Base-by-base conservation (phyloP, 2,888 invertebrate genomes). In the Atethmia centrago region DNA sequence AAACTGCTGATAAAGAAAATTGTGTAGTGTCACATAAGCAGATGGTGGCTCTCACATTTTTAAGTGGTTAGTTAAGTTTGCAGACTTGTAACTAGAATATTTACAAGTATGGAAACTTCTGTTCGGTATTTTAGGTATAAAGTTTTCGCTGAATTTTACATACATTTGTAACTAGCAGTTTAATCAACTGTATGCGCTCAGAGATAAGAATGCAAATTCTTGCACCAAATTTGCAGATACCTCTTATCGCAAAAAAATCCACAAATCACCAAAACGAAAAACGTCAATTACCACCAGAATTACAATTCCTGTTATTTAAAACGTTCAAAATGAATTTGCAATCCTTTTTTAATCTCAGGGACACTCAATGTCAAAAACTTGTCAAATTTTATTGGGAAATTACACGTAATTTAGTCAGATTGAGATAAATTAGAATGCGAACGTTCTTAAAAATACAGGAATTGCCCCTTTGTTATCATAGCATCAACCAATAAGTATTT, bases 401-500 rank as follows among this genome's bases (percentile, higher is more conserved):
- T 64, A 45, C 42, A 49, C 10, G 3, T 42, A 25, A n/a, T 61
- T 42, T 19, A 19, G 12, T 12, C 25, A 28, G 8, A 28, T 45
- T 3, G 9, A 40, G 40, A 40, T 1, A 40, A 9, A 40, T 40
- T 40, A 40, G 8, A 40, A 40, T 62, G 42, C 19, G 25, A 7
- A 62, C 7, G 28, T 45, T 45, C 10, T 21, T 36, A 36, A 59
- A 59, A n/a, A n/a, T n/a, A 59, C 14, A 14, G 36, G 2, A 36
- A n/a, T 62, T n/a, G 3, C 9, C 14, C 2, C 4, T 31, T 58
- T 83, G 71, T 70, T 83, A 80, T 72, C 75, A 66, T 69, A 61
- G 62, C 61, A 71, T 45, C 25, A n/a, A 66, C 47, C 45, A 62
- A 65, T 55, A 66, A 42, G 62, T 71, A 58, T 76, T 87, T 80